Percentiles rank a stretch among this genome's conserved stretches.
These are phyloP conservation scores for Drosophila lini DNA, from an alignment of 1,140 invertebrate species.

Conservation along the genomic window DNA sequence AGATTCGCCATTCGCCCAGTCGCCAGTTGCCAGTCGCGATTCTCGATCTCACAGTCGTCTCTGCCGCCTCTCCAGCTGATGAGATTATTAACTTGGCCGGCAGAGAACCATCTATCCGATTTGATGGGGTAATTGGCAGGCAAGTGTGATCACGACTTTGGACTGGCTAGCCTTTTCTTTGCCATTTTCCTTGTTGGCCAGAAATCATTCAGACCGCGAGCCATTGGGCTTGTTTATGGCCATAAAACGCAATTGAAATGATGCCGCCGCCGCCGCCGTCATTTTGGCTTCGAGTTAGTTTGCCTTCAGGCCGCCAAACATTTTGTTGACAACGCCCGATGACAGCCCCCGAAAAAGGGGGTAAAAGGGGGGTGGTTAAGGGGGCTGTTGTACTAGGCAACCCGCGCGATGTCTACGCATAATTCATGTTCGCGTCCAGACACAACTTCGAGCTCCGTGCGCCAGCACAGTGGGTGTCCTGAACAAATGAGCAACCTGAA, in stretches of 20 bases:
- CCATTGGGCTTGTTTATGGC: conserved; percentile 58
- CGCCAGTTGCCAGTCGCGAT: conserved; percentile 5
- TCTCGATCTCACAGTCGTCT: conserved; percentile 24
- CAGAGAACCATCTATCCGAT: conserved; percentile 17
- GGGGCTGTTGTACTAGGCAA: conserved; percentile 8
- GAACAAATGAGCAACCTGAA: conserved; percentile 4
- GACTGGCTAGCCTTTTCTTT: conserved; percentile 15
- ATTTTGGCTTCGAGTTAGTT: conserved; percentile 20
- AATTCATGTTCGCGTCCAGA: conserved; percentile 53
- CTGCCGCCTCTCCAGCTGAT: conserved; percentile 33
- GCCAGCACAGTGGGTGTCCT: conserved; percentile 47
- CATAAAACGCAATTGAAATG: conserved; percentile 75
- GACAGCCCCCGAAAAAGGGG: conserved; percentile 15
- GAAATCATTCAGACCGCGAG: conserved; percentile 29
- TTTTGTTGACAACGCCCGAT: conserved; percentile 57
- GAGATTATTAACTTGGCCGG: conserved; percentile 63
- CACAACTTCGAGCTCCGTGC: conserved; percentile 10
- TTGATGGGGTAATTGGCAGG: conserved; percentile 47
- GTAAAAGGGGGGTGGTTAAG: not conserved
- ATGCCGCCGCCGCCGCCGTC: conserved; percentile 43
- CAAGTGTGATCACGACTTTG: conserved; percentile 54
- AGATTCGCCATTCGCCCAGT: conserved; percentile 11
- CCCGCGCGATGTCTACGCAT: conserved; percentile 59
- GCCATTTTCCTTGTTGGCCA: conserved; percentile 25
- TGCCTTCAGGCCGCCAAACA: conserved; percentile 29